Conservation (phyloP, 2,888 invertebrate genomes). For the Dicycla oo region DNA sequence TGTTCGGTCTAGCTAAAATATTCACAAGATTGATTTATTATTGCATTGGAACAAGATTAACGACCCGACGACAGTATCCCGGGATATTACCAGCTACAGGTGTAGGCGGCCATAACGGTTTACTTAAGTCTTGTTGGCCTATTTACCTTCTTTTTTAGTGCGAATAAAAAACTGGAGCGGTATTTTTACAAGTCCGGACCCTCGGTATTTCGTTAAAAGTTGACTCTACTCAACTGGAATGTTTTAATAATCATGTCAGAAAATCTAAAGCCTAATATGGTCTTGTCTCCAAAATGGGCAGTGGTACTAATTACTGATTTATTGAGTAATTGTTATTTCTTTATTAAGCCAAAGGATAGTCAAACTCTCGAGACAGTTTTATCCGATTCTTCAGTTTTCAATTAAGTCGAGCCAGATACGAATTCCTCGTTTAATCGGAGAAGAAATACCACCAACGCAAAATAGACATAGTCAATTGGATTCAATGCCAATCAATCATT, state of each 20-base stretch:
- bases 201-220: neutral
- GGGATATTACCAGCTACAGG: slow-evolving; percentile 46
- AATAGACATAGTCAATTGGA: slow-evolving; percentile 24
- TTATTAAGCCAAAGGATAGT: slow-evolving; percentile 3
- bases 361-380: slow-evolving; percentile 8
- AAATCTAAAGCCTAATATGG: slow-evolving; percentile 18
- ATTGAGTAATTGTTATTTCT: slow-evolving; percentile 13
- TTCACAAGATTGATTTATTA: slow-evolving; percentile 44
- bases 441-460: slow-evolving; percentile 30
- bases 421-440: slow-evolving; percentile 14
- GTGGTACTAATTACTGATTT: slow-evolving; percentile 32
- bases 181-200: neutral
- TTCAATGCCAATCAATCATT: slow-evolving; percentile 32
- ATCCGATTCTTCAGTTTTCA: neutral
- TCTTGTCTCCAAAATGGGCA: slow-evolving; percentile 1
- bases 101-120: slow-evolving; percentile 46
- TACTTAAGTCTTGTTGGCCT: slow-evolving; percentile 20
- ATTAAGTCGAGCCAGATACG: neutral
- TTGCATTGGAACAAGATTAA: slow-evolving; percentile 48
- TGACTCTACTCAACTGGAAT: slow-evolving; percentile 1
- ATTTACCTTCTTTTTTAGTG: slow-evolving; percentile 29
- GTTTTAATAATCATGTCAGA: slow-evolving; percentile 18
- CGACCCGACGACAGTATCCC: slow-evolving; percentile 39
- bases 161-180: slow-evolving; percentile 12
- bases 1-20: slow-evolving; percentile 33